phyloP scores from a whole-genome alignment of 2,797 vertebrate genomes.

The Sciurus carolinensis region DNA sequence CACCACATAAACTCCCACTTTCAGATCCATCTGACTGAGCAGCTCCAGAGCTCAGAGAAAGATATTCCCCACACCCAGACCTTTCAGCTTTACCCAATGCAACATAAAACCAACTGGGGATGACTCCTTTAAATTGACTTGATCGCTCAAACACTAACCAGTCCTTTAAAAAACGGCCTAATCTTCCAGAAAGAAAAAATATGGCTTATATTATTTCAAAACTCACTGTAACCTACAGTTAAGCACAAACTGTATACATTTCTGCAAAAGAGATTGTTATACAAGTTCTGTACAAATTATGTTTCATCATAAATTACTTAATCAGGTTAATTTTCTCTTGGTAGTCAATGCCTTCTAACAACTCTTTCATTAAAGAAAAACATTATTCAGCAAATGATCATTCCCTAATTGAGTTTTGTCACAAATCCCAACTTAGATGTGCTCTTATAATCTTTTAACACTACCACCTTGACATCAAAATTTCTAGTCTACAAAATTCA shows the following conservation, averaged over 20 bases:
- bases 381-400: slow-evolving; percentile 6
- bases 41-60: slow-evolving; percentile 59
- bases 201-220: slow-evolving; percentile 34
- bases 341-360: neutral
- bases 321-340: slow-evolving; percentile 15
- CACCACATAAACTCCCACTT: slow-evolving; percentile 80
- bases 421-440: slow-evolving; percentile 10
- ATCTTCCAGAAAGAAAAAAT: slow-evolving; percentile 34
- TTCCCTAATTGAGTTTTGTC: slow-evolving; percentile 9
- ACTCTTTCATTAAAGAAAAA: slow-evolving; percentile 10
- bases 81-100: neutral
- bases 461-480: neutral
- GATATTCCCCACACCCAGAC: neutral
- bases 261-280: neutral
- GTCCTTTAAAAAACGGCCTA: slow-evolving; percentile 5
- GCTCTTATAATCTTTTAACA: slow-evolving; percentile 19
- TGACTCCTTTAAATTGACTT: slow-evolving; percentile 34
- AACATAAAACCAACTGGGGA: slow-evolving; percentile 17
- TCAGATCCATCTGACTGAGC: slow-evolving; percentile 71
- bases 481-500: slow-evolving; percentile 47
- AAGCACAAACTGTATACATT: neutral
- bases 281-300: neutral
- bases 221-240: neutral
- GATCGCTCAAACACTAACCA: slow-evolving; percentile 53
- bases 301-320: slow-evolving; percentile 32